Base-by-base conservation (phyloP, 2,113 vertebrate genomes). In the Nibea albiflora region DNA sequence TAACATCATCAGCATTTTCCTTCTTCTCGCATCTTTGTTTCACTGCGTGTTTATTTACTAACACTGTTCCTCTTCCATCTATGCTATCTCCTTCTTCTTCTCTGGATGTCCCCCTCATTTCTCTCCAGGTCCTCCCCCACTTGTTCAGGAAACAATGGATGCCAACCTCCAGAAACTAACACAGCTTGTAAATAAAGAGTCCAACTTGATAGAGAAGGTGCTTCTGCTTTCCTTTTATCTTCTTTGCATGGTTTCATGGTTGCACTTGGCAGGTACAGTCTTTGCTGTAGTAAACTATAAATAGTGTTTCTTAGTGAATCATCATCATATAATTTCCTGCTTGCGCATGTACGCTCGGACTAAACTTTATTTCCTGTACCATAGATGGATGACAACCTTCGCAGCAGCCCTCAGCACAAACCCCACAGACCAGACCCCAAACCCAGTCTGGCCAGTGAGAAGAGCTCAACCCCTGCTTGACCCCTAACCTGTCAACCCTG, bases 181-280 rank as follows among this genome's bases (percentile, higher is more conserved):
- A 81, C 98, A 99, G 78, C 98, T 99, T 96, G 98, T 99, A 96
- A 98, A 99, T 96, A 99, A 99, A 96, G 98, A 99, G 88, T 99
- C 98, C 96, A 99, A 97, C 96, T 95, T 99, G 92, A 99, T 99
- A 95, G 98, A 99, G 95, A 99, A 99, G 98, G 98, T 99, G 93
- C 93, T 88, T 94, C 95, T 92, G 86, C 68, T 94, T 89, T 82
- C 90, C 56, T 69, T 92, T 93, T 89, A 64, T 53, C 88, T 49
- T 15, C 91, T 88, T 81, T 90, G 90, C 90, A 76, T 89, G 77
- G 47, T 74, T 86, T 78, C 80, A 68, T 62, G 62, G 62, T 63
- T 80, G 39, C 58, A 26, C 86, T 83, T 49, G 26, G 39, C 75
- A 85, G 76, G 60, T 86, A 46, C 62, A 61, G 11, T 76, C 68